Evolutionary conservation across 2,888 invertebrate species (phyloP), one percentile per base, ranked within the genome.

Genomic region (Anorthoa munda): DNA sequence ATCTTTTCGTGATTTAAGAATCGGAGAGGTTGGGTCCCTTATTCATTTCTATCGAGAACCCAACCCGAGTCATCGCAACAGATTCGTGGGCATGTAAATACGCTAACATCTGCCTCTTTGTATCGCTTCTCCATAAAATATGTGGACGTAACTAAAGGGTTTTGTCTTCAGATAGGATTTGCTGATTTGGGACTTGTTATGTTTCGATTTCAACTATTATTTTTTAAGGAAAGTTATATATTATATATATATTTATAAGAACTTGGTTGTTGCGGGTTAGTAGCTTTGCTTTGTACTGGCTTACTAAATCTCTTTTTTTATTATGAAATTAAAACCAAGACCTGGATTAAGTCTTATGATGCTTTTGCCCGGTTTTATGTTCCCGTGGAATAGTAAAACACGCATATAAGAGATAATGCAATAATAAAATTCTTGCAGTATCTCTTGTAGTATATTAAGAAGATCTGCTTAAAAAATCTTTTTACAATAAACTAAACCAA

Each of bases 51-150:
- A 84, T 85, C 83, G 80, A 79, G 60, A 71, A 58, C 77, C 75
- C 50, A 58, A 68, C 56, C 72, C 73, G 69, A 39, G 39, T 39
- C 39, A 18, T 39, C 69, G 60, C 69, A 50, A 60, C 72, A 74
- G 51, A 72, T 78, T 68, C 66, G 64, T 68, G 70, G 74, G 68
- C 82, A 77, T 84, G 86, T 83, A 87, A 87, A 87, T 86, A 78
- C 70, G 53, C 71, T 78, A 69, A 59, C 84, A 84, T 87, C 81
- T 86, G 86, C 67, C 68, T 63, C 65, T 55, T 69, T 81, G 83
- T 86, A 87, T 86, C 83, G 83, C 80, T 84, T 81, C 75, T 82
- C 72, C 63, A 79, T 73, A 84, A 85, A 73, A 78, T 79, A 81
- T 78, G 75, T 76, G 55, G 67, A 64, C 70, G 56, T 63, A 56